These are phyloP conservation scores for Lacerta agilis DNA, from an alignment of 2,797 vertebrate genomes.

Conservation along the genomic window DNA sequence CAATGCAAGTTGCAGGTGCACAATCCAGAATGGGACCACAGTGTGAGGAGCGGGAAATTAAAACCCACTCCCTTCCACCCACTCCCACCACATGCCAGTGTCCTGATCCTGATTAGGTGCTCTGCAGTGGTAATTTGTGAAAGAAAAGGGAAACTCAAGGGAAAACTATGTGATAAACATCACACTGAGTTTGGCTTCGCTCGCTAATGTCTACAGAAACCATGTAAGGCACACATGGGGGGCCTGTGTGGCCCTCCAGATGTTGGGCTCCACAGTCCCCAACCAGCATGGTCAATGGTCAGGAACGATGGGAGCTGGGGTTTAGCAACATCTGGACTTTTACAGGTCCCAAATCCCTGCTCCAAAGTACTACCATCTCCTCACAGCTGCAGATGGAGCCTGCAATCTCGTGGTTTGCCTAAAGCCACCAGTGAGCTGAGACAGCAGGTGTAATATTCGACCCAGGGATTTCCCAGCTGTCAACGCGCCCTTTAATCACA, in stretches of 20 bases:
- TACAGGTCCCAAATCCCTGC: not conserved
- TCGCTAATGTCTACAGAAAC: too few species aligned
- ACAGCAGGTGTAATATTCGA: not conserved
- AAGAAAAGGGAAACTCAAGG: too few species aligned
- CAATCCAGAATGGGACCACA: not conserved
- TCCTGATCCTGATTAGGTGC: too few species aligned
- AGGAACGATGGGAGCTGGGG: too few species aligned
- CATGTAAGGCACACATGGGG: too few species aligned
- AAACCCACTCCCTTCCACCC: too few species aligned
- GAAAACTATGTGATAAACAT: too few species aligned
- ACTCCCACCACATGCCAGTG: too few species aligned
- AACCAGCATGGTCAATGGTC: not conserved
- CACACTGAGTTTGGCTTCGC: too few species aligned
- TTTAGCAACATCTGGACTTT: too few species aligned
- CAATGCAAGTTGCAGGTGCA: too few species aligned
- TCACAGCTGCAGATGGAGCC: not conserved
- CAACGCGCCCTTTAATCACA: not conserved
- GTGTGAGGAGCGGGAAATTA: not conserved
- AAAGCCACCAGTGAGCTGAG: not conserved
- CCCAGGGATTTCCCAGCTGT: not conserved
- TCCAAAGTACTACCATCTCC: not conserved
- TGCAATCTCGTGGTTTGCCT: not conserved
- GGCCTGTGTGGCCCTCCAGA: not conserved
- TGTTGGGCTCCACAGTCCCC: not conserved
- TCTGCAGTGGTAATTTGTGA: too few species aligned